A percentile compares a stretch with the other conserved stretches of the same genome.
These are phyloP conservation scores for Styela clava DNA, from an alignment of 23 tunicate species.

Conservation along the genomic window DNA sequence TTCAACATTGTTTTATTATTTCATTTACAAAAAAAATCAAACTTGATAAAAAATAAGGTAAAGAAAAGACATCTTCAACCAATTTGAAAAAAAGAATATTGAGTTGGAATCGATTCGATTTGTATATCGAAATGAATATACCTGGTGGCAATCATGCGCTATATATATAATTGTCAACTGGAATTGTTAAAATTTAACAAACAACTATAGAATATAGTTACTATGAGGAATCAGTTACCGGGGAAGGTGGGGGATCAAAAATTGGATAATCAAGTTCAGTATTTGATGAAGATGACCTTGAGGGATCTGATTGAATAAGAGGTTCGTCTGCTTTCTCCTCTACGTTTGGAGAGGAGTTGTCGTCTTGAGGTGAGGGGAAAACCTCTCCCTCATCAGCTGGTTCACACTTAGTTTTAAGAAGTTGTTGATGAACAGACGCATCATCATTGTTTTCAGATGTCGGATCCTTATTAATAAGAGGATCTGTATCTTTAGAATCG, in stretches of 20 bases:
- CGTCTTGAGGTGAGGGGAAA: slow-evolving; percentile 20
- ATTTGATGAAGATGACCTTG: background rate
- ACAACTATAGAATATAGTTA: too few species aligned
- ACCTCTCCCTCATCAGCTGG: slow-evolving; percentile 53
- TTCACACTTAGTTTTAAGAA: background rate
- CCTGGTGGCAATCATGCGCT: too few species aligned
- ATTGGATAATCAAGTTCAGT: slow-evolving; percentile 17
- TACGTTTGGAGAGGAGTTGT: slow-evolving; percentile 13
- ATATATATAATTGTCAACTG: too few species aligned
- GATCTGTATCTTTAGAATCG: background rate
- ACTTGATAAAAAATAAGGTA: background rate
- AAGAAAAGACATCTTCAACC: background rate
- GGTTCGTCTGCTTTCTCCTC: slow-evolving; percentile 23
- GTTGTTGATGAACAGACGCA: background rate
- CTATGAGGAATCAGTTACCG: slow-evolving; percentile 56
- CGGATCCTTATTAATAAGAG: background rate
- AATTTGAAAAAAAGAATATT: too few species aligned
- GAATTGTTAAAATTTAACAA: too few species aligned
- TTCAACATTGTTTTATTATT: background rate
- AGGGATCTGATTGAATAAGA: slow-evolving; percentile 18
- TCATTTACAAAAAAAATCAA: background rate
- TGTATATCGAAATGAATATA: too few species aligned
- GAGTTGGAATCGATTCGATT: too few species aligned
- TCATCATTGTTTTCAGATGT: background rate
- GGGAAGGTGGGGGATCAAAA: slow-evolving; percentile 84